Base-by-base conservation (phyloP, 2,113 vertebrate species). In the Eudorcas thomsonii region DNA sequence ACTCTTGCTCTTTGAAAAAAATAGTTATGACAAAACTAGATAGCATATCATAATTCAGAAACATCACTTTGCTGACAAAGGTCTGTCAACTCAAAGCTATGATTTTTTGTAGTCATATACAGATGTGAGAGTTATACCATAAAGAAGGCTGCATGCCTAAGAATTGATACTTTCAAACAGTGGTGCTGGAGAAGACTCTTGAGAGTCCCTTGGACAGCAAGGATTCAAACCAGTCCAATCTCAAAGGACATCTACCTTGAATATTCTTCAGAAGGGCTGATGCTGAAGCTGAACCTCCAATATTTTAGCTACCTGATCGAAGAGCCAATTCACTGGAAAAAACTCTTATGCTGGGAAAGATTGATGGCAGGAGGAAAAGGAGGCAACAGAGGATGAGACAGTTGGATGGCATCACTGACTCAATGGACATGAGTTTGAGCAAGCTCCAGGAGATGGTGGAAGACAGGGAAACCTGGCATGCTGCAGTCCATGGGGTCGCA, bases 301-400 rank as follows among this genome's bases (percentile, higher is more conserved):
- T n/a, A 67, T 19, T n/a, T 67, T n/a, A n/a, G 33, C 33, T 33
- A n/a, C 16, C 33, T 67, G 7, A n/a, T 67, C 2, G 0, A n/a
- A 67, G 16, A 67, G 62, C 33, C 33, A 67, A 19, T 7, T 64
- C 16, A 67, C 33, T 67, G 62, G 30, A n/a, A 67, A 64, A 64
- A n/a, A 67, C 62, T 4, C 62, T 64, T 67, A 67, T 67, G 7
- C 62, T 67, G 33, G 62, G 33, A 67, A 67, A n/a, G 62, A 67
- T 10, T n/a, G 33, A 67, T 4, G 62, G 33, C 33, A n/a, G 62
- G 33, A n/a, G 33, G 7, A 19, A n/a, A 67, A 67, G 16, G 15
- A 3, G 7, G 7, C 7, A 19, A 67, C 62, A n/a, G 16, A 67
- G 33, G 33, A 67, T 67, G 62, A n/a, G 62, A 19, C 0, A 7